A percentile compares a stretch with the other conserved stretches of the same genome.
Conservation (phyloP, 2,888 invertebrate genomes). For the Tribolium freemani region DNA sequence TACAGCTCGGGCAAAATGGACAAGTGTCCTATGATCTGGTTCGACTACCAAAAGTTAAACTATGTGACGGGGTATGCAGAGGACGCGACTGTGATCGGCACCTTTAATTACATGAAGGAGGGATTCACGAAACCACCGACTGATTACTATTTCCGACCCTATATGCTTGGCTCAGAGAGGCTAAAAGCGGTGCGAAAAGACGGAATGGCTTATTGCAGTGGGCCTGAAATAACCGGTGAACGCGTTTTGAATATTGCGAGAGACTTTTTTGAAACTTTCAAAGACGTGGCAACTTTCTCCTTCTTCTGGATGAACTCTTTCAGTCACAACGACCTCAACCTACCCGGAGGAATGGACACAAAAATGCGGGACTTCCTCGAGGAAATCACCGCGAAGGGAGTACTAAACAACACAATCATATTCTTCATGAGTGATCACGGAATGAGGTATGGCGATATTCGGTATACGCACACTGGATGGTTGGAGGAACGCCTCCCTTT, state of each 20-base stretch:
- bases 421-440: slow-evolving; percentile 86
- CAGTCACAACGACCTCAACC: slow-evolving; percentile 80
- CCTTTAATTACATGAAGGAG: slow-evolving; percentile 79
- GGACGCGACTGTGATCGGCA: slow-evolving; percentile 80
- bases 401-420: slow-evolving; percentile 77
- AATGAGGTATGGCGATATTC: slow-evolving; percentile 79
- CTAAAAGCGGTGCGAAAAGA: slow-evolving; percentile 69
- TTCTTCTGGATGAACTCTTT: slow-evolving; percentile 86
- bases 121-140: slow-evolving; percentile 82
- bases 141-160: slow-evolving; percentile 85
- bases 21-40: slow-evolving; percentile 83
- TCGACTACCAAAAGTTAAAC: slow-evolving; percentile 77
- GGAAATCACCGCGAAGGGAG: slow-evolving; percentile 73
- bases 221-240: slow-evolving; percentile 76
- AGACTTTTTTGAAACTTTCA: slow-evolving; percentile 77
- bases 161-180: slow-evolving; percentile 78
- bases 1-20: slow-evolving; percentile 73
- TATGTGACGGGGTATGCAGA: slow-evolving; percentile 86
- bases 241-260: slow-evolving; percentile 78
- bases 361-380: slow-evolving; percentile 74
- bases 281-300: slow-evolving; percentile 77
- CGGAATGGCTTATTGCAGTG: slow-evolving; percentile 73
- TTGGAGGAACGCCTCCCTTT: slow-evolving; percentile 85
- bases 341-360: slow-evolving; percentile 77
- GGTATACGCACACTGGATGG: slow-evolving; percentile 79